These are phyloP conservation scores for Strigamia maritima DNA, from an alignment of 2,888 invertebrate species.

Conservation along the genomic window DNA sequence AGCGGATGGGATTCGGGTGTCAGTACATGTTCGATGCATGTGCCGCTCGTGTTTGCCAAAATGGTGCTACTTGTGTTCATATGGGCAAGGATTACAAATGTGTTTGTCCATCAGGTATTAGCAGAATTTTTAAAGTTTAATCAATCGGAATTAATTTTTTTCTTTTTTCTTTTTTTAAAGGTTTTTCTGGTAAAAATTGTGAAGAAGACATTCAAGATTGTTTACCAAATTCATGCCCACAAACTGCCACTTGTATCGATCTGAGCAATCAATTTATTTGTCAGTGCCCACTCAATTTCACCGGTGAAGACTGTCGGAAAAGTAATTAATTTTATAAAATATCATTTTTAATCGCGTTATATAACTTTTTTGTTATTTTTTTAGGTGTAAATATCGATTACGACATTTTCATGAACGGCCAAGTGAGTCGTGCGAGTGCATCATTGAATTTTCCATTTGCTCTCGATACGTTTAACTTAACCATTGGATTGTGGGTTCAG, in stretches of 20 bases:
- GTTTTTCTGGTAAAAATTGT: constrained; percentile 71
- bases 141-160: neutral
- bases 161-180: constrained; percentile 32
- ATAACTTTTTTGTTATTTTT: constrained; percentile 49
- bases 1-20: constrained; percentile 83
- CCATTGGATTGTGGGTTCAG: constrained; percentile 94
- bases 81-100: constrained; percentile 78
- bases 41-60: constrained; percentile 80
- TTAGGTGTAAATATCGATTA: constrained; percentile 96
- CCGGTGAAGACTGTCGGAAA: constrained; percentile 94
- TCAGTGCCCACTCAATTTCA: constrained; percentile 93
- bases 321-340: constrained; percentile 59
- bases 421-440: constrained; percentile 79
- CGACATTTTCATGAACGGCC: constrained; percentile 90
- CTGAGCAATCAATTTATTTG: constrained; percentile 87
- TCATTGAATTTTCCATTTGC: constrained; percentile 89
- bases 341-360: no score
- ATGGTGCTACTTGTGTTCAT: constrained; percentile 88
- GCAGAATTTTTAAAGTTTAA: neutral
- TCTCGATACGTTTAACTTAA: constrained; percentile 68
- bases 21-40: constrained; percentile 93
- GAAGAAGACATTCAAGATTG: constrained; percentile 88
- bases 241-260: constrained; percentile 88
- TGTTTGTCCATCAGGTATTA: constrained; percentile 73
- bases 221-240: constrained; percentile 89